phyloP scores from a whole-genome alignment of 2,888 invertebrate genomes.

The Agriotes lineatus region DNA sequence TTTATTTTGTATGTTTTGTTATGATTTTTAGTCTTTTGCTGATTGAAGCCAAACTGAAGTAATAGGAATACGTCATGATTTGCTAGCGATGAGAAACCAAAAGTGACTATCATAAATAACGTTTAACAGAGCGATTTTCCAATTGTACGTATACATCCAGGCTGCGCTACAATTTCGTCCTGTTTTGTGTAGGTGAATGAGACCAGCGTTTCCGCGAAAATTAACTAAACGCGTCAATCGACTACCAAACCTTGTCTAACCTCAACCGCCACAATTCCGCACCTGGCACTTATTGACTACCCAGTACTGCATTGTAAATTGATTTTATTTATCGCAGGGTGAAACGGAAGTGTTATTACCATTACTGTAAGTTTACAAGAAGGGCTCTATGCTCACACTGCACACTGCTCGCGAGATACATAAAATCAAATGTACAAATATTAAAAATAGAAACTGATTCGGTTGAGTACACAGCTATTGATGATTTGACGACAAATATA shows the following conservation, averaged over 20 bases:
- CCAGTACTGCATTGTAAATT: conserved; percentile 11
- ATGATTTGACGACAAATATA: conserved; percentile 26
- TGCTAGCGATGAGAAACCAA: too few species aligned
- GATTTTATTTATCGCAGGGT: conserved; percentile 1
- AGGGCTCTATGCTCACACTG: background rate
- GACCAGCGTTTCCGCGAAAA: conserved; percentile 10
- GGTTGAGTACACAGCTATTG: conserved; percentile 16
- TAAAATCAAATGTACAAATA: conserved; percentile 12
- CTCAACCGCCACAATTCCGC: conserved; percentile 18
- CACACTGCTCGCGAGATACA: background rate
- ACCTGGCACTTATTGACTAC: conserved; percentile 31
- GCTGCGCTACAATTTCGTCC: too few species aligned
- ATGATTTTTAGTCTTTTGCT: too few species aligned
- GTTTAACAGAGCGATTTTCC: background rate
- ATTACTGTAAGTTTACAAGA: background rate
- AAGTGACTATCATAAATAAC: too few species aligned
- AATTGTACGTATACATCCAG: background rate
- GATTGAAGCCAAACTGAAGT: too few species aligned
- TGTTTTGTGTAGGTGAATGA: conserved; percentile 5
- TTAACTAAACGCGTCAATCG: conserved; percentile 8
- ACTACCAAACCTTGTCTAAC: background rate
- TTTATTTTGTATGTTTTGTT: too few species aligned
- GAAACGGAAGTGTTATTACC: background rate
- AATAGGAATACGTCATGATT: too few species aligned
- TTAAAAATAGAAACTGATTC: conserved; percentile 24